A percentile compares a stretch with the other conserved stretches of the same genome.
Conservation (phyloP, 2,797 vertebrate species). For the Pipistrellus kuhlii region DNA sequence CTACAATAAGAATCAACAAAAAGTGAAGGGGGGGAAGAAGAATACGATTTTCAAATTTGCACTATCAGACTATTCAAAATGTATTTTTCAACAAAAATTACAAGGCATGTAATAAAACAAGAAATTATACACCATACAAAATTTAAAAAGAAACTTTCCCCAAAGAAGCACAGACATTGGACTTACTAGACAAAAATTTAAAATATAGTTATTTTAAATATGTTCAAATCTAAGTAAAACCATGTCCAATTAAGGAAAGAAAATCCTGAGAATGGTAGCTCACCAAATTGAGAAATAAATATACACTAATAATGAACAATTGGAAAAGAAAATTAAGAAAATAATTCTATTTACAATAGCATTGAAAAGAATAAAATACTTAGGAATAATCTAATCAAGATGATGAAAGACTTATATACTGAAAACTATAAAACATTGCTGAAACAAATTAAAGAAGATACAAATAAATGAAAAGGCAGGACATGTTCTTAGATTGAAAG, state of each 20-base stretch:
- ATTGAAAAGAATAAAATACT: neutral
- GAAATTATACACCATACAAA: neutral
- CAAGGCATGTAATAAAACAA: neutral
- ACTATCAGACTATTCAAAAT: neutral
- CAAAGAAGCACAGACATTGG: neutral
- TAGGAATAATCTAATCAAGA: slow-evolving; percentile 1
- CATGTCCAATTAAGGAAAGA: neutral
- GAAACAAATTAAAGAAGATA: neutral
- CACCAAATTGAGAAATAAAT: neutral
- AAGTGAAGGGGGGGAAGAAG: neutral
- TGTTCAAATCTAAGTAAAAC: neutral
- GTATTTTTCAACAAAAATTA: neutral
- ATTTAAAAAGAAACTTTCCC: neutral
- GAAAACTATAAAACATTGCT: neutral
- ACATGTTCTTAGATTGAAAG: neutral
- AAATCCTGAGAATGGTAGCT: neutral
- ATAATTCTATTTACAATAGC: neutral
- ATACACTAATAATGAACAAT: neutral
- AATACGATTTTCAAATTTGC: neutral
- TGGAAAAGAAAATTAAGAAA: neutral
- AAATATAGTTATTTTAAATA: neutral
- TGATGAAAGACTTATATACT: neutral
- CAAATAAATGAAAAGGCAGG: neutral
- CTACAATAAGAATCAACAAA: neutral
- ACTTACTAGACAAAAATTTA: neutral